Base-by-base conservation (phyloP, 2,797 vertebrate genomes). In the Synaphobranchus kaupii region DNA sequence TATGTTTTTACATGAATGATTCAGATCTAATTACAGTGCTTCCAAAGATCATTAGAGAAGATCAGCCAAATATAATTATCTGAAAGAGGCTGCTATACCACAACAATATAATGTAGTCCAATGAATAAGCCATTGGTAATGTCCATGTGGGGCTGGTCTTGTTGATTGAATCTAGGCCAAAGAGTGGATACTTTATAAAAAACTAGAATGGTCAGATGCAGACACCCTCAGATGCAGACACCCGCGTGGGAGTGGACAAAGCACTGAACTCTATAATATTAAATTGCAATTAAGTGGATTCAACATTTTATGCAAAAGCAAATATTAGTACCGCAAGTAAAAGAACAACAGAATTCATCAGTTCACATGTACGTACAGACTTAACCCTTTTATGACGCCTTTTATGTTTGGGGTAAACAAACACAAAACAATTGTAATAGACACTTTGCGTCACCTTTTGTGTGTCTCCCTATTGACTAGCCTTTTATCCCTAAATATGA, bases 1-100 rank as follows among this genome's bases (percentile, higher is more conserved):
- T 54, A 73, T 50, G 56, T 86, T 76, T 76, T 86, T 86, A 39
- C 50, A 78, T 76, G 50, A 86, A 78, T 78, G 52, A 76, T 39
- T 86, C 50, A 86, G 71, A 56, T 39, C 68, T 76, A 58, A 86
- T 76, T 54, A 78, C 63, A 56, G 48, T 73, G 63, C 50, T 86
- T 86, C 85, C 73, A 31, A 76, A 17, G 34, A 76, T 39, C 71
- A 76, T 76, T 34, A 76, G 12, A 39, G 34, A 13, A 76, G 28
- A 39, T 39, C 34, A 39, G 31, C 34, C 71, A 13, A 76, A 39
- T 4, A 34, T 76, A 76, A 34, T 76, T 34, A 76, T 39, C 34
- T 76, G 71, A 34, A 39, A 76, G 34, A 76, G 34, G 15, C 31
- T 39, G 76, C 15, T 47, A 9, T 82, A 25, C 47, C 8, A 4